Conservation (phyloP, 2,797 vertebrate genomes). For the Spondyliosoma cantharus region DNA sequence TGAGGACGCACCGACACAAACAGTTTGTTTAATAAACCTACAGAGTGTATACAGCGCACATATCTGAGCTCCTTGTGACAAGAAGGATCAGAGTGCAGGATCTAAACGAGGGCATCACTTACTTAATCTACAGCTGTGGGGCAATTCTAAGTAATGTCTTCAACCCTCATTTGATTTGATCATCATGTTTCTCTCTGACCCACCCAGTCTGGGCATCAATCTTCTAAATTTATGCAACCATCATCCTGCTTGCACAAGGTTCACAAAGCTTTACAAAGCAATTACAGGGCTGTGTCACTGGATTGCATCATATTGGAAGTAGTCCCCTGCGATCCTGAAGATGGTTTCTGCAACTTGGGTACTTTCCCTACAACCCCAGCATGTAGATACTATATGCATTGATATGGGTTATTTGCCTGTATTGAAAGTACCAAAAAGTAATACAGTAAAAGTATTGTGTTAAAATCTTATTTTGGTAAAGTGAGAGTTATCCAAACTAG, state of each 20-base stretch:
- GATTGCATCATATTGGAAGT: background rate
- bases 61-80: background rate
- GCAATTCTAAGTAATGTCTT: background rate
- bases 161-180: background rate
- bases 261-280: background rate
- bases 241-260: background rate
- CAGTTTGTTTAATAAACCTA: background rate
- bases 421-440: too few relatives aligned
- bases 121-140: background rate
- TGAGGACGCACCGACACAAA: too few relatives aligned
- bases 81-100: background rate
- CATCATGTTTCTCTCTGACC: slow-evolving; percentile 4
- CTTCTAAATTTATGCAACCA: background rate
- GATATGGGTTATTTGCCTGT: too few relatives aligned
- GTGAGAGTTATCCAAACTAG: too few relatives aligned
- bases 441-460: too few relatives aligned
- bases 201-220: background rate
- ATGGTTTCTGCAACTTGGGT: too few relatives aligned
- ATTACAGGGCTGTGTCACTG: background rate
- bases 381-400: too few relatives aligned
- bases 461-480: too few relatives aligned
- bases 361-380: too few relatives aligned
- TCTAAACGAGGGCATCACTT: background rate
- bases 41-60: background rate
- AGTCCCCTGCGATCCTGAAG: too few relatives aligned